Conservation (phyloP, 2,797 vertebrate species). For the Melanogrammus aeglefinus region DNA sequence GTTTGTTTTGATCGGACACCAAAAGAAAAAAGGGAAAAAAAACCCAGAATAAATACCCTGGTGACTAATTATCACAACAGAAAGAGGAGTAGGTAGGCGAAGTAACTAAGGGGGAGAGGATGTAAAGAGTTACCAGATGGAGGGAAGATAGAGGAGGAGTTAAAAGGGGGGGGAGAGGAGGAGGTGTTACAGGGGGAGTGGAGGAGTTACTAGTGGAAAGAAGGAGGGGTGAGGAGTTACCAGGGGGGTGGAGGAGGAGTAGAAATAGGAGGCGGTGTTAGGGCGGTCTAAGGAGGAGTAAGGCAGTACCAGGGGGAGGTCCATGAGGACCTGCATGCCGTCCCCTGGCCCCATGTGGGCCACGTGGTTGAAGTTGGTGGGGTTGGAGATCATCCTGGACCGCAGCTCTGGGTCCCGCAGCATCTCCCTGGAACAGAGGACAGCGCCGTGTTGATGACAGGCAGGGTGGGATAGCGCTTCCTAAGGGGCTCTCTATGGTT, state of each 20-base stretch:
- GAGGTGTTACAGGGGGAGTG: neutral
- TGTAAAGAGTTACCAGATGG: too few relatives aligned
- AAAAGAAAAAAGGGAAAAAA: neutral
- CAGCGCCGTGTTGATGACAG: neutral
- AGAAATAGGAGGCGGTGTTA: constrained; percentile 46
- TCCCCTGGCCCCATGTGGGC: constrained; percentile 99
- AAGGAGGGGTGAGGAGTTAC: constrained; percentile 50
- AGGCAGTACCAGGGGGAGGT: constrained; percentile 90
- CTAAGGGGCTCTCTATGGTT: too few relatives aligned
- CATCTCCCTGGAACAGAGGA: constrained; percentile 84
- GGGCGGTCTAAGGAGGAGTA: neutral
- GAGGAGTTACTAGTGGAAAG: constrained; percentile 50
- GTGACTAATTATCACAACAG: neutral
- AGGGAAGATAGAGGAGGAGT: neutral
- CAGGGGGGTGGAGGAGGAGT: constrained; percentile 46
- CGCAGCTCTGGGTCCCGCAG: constrained; percentile 90
- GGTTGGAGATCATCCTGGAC: constrained; percentile 95
- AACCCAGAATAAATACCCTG: neutral
- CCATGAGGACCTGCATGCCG: constrained; percentile 98
- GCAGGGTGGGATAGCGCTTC: neutral
- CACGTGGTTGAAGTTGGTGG: constrained; percentile 98
- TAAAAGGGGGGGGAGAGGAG: constrained; percentile 24
- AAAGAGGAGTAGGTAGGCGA: neutral
- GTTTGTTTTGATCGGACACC: neutral
- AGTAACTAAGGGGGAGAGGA: neutral